These are phyloP conservation scores for Atrichornis clamosus DNA, from an alignment of 2,113 vertebrate species.

Conservation along the genomic window DNA sequence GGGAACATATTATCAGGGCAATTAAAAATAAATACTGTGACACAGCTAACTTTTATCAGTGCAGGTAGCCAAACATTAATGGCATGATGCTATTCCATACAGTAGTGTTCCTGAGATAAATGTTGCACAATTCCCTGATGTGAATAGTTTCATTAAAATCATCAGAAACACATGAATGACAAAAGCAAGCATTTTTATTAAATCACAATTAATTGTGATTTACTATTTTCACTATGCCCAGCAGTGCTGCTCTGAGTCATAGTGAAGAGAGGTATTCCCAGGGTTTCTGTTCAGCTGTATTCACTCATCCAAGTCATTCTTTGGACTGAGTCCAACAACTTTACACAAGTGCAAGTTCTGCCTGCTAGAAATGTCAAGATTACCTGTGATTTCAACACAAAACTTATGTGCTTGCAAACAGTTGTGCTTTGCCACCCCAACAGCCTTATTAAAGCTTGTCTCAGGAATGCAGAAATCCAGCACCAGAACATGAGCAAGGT, in stretches of 20 bases:
- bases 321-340: neutral
- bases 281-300: neutral
- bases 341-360: neutral
- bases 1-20: neutral
- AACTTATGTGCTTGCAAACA: neutral
- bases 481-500: neutral
- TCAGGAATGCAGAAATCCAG: neutral
- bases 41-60: neutral
- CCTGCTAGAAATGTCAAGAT: slow-evolving; percentile 2
- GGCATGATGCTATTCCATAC: neutral
- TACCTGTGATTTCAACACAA: slow-evolving; percentile 13
- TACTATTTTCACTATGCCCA: neutral
- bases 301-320: neutral
- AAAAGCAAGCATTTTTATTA: neutral
- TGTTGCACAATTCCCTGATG: neutral
- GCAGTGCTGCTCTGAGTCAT: neutral
- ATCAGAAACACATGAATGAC: neutral
- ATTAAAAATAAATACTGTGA: neutral
- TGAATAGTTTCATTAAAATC: neutral
- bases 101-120: neutral
- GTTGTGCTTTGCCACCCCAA: neutral
- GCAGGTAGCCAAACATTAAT: neutral
- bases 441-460: neutral
- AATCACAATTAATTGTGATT: neutral
- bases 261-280: neutral